A percentile compares a stretch with the other conserved stretches of the same genome.
Conservation (phyloP, 2,113 vertebrate genomes). For the Nesogale talazaci region DNA sequence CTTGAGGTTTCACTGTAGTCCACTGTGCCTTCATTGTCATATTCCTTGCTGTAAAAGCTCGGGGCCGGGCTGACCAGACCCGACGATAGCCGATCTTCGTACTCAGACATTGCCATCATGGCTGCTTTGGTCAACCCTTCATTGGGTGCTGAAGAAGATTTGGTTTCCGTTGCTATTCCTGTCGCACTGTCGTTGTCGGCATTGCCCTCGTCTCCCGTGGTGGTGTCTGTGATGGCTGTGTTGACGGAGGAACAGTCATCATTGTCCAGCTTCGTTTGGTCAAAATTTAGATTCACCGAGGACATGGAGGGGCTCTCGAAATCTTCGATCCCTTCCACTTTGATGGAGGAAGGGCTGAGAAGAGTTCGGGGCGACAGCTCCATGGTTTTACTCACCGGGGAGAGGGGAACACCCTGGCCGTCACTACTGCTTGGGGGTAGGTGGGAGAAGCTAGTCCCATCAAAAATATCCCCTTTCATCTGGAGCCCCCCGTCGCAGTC, state of each 20-base stretch:
- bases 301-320: slow-evolving; percentile 97
- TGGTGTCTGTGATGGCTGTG: slow-evolving; percentile 98
- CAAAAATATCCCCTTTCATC: slow-evolving; percentile 95
- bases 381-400: slow-evolving; percentile 94
- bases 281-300: slow-evolving; percentile 95
- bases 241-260: slow-evolving; percentile 99
- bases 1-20: slow-evolving; percentile 99
- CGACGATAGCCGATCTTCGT: slow-evolving; percentile 98
- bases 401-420: slow-evolving; percentile 94
- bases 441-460: slow-evolving; percentile 92
- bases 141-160: slow-evolving; percentile 90
- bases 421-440: slow-evolving; percentile 90
- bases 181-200: slow-evolving; percentile 96
- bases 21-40: slow-evolving; percentile 96
- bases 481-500: slow-evolving; percentile 94
- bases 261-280: slow-evolving; percentile 97
- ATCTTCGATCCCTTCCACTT: slow-evolving; percentile 98
- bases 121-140: slow-evolving; percentile 95
- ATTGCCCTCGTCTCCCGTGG: slow-evolving; percentile 98
- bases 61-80: slow-evolving; percentile 98
- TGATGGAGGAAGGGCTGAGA: slow-evolving; percentile 97
- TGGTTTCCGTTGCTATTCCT: slow-evolving; percentile 89
- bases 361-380: slow-evolving; percentile 96
- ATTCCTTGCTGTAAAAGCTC: slow-evolving; percentile 97
- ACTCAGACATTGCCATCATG: slow-evolving; percentile 92